Conservation (phyloP, 2,113 vertebrate species). For the Herpetotheres cachinnans region DNA sequence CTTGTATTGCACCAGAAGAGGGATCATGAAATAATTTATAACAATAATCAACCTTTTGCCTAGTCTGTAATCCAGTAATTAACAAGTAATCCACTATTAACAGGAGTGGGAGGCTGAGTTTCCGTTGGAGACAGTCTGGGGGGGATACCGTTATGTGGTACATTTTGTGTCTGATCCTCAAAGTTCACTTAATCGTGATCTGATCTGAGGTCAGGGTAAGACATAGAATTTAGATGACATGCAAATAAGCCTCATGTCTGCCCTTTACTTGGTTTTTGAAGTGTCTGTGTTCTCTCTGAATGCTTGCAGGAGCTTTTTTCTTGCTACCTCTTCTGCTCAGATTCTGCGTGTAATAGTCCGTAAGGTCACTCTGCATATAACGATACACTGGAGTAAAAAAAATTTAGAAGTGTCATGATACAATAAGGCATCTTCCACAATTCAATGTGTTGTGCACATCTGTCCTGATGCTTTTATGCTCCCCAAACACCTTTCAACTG, state of each 20-base stretch:
- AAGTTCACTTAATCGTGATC: neutral
- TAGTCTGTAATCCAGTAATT: too few species aligned
- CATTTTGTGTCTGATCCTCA: neutral
- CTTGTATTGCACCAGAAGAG: neutral
- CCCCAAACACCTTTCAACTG: neutral
- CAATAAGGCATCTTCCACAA: neutral
- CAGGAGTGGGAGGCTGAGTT: neutral
- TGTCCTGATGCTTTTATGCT: neutral
- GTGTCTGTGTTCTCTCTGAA: neutral
- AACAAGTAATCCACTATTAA: neutral
- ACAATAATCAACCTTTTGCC: neutral
- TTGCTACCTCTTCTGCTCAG: neutral
- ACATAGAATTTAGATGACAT: neutral
- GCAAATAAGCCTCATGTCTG: neutral
- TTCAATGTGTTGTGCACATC: neutral
- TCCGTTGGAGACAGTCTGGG: neutral
- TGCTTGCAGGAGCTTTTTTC: neutral
- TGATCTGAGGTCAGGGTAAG: neutral
- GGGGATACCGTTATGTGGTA: neutral
- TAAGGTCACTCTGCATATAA: neutral
- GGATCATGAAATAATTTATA: neutral
- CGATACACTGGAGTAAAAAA: fast-evolving
- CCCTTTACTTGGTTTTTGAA: neutral
- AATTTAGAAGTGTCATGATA: neutral
- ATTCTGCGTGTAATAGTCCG: neutral